Conservation (phyloP, 2,797 vertebrate genomes). For the Enteromius afrohamiltoni region DNA sequence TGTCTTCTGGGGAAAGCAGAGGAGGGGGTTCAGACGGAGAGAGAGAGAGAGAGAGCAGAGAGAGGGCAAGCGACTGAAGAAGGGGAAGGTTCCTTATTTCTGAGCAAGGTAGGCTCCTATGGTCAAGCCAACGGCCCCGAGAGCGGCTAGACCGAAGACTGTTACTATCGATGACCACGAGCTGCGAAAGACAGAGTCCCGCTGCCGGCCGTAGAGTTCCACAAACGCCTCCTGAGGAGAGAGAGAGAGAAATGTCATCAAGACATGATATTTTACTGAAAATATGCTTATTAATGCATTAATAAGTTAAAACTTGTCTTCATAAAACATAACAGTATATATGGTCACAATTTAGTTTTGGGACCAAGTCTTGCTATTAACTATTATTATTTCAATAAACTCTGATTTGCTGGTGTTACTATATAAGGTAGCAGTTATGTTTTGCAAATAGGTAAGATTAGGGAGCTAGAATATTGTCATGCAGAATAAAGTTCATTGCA, state of each 20-base stretch:
- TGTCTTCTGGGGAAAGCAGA: conserved; percentile 50
- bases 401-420: too few relatives aligned
- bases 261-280: not conserved
- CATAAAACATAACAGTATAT: not conserved
- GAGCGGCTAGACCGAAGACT: conserved; percentile 89
- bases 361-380: not conserved
- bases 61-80: not conserved
- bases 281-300: not conserved
- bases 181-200: conserved; percentile 88
- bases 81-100: conserved; percentile 81
- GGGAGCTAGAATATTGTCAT: too few relatives aligned
- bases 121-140: conserved; percentile 94
- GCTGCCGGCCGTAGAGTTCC: conserved; percentile 90
- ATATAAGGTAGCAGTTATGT: too few relatives aligned
- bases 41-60: not conserved
- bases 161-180: conserved; percentile 97
- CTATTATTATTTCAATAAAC: not conserved
- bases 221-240: conserved; percentile 91
- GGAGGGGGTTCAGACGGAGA: conserved; percentile 5
- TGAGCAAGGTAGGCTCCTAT: conserved; percentile 95
- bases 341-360: not conserved
- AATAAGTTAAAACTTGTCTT: not conserved
- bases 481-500: too few relatives aligned
- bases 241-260: conserved; percentile 29
- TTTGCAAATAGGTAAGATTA: too few relatives aligned